These are phyloP conservation scores for Pseudorasbora parva DNA, from an alignment of 2,113 vertebrate species.

Conservation along the genomic window DNA sequence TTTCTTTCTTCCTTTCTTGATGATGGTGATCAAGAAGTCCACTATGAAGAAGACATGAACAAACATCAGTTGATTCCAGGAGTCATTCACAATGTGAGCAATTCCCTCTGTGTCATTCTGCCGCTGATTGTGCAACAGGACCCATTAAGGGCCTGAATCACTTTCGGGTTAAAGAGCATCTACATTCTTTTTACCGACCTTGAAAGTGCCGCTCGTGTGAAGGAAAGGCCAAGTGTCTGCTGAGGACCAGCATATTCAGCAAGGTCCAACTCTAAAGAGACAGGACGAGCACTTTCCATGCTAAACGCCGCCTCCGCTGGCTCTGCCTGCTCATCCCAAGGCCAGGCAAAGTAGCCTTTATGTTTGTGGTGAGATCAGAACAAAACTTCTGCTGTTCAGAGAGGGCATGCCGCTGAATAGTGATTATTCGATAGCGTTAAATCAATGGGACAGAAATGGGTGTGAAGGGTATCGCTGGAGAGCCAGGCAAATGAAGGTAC, in stretches of 20 bases:
- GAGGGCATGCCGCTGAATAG: slow-evolving; percentile 58
- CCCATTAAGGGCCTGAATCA: neutral
- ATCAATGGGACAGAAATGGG: slow-evolving; percentile 62
- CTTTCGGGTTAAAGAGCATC: slow-evolving; percentile 28
- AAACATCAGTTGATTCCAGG: neutral
- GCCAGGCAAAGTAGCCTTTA: slow-evolving; percentile 39
- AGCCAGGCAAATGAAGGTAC: slow-evolving; percentile 32
- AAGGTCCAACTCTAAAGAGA: slow-evolving; percentile 11
- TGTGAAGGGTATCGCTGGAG: slow-evolving; percentile 59
- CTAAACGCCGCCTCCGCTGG: slow-evolving; percentile 36
- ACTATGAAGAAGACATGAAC: neutral
- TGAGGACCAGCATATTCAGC: slow-evolving; percentile 4
- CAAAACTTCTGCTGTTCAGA: slow-evolving; percentile 48
- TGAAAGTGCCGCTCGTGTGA: slow-evolving; percentile 4
- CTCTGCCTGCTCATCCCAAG: slow-evolving; percentile 30
- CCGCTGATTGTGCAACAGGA: neutral
- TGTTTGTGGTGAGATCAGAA: slow-evolving; percentile 37
- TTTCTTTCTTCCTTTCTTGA: neutral
- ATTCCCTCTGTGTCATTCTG: neutral
- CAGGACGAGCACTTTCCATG: slow-evolving; percentile 25
- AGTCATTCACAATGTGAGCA: neutral
- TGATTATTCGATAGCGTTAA: slow-evolving; percentile 69
- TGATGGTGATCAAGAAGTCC: neutral
- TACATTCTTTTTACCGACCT: neutral
- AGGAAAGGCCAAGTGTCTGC: neutral